These are phyloP conservation scores for Electrophaes corylata DNA, from an alignment of 2,888 invertebrate genomes.

Conservation along the genomic window DNA sequence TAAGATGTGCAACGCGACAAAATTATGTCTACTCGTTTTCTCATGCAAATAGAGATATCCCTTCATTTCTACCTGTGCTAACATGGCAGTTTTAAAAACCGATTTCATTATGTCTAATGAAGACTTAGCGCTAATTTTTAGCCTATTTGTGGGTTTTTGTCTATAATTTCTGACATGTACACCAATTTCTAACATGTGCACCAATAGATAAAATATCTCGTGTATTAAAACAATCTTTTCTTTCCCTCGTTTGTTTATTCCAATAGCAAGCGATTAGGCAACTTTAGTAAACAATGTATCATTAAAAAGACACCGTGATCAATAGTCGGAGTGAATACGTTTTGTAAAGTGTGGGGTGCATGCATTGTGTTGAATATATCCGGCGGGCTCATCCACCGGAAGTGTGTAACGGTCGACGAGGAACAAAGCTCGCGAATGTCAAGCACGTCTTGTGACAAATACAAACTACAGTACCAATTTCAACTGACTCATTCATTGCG, in stretches of 20 bases:
- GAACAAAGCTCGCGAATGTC: slow-evolving; percentile 58
- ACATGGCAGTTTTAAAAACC: too few relatives aligned
- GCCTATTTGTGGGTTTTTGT: too few relatives aligned
- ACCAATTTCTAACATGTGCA: too few relatives aligned
- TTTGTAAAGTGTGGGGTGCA: slow-evolving; percentile 45
- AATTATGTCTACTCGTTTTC: too few relatives aligned
- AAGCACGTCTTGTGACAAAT: slow-evolving; percentile 35
- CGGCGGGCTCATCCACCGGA: slow-evolving; percentile 75
- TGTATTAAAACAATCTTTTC: too few relatives aligned
- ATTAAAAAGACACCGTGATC: background rate
- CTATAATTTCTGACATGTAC: too few relatives aligned
- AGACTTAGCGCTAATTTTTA: too few relatives aligned
- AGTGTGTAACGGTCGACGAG: slow-evolving; percentile 60
- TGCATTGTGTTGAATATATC: slow-evolving; percentile 67
- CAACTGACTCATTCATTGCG: slow-evolving; percentile 32
- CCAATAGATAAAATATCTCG: too few relatives aligned
- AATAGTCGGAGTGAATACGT: background rate
- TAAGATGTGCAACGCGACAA: too few relatives aligned
- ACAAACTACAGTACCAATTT: slow-evolving; percentile 39
- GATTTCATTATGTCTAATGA: too few relatives aligned
- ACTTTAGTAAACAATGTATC: background rate
- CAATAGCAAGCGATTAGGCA: background rate
- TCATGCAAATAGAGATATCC: too few relatives aligned
- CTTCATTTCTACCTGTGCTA: too few relatives aligned
- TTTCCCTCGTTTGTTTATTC: background rate